Evolutionary conservation across 2,888 invertebrate genomes (phyloP), one percentile per base, ranked within the genome.

Genomic region (Carterocephalus palaemon): DNA sequence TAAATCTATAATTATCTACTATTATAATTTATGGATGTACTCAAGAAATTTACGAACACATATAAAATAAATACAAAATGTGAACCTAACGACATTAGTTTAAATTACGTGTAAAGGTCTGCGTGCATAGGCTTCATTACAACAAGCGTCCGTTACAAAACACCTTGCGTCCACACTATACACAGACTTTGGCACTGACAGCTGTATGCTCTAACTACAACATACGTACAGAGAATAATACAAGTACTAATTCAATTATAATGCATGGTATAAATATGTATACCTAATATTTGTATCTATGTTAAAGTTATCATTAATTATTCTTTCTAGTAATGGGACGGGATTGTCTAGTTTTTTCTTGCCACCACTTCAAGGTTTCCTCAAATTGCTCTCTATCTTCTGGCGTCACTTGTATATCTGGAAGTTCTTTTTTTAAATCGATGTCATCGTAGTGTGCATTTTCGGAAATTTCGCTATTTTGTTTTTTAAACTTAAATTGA

Each of bases 281-380:
- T 31, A 38, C 46, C 48, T 33, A 47, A 46, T n/a, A 53, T 52
- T 49, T 39, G n/a, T n/a, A 47, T 37, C 38, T 55, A 53, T 41
- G 36, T 22, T 37, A 39, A 41, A 32, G 17, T 40, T 49, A 12
- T 46, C 13, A 42, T 55, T 51, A 56, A 48, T 56, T 51, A 23
- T 36, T 63, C 40, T 39, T 60, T 55, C 71, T 77, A 46, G 59
- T 48, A 31, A 71, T 34, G 6, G 70, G 62, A 52, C 75, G 75
- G 8, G 70, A 66, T 62, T 73, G 77, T 54, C 73, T 73, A 2
- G 84, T 86, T 55, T 86, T 86, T 54, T 86, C 83, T 54, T 88
- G 85, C 88, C 88, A 88, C 88, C 88, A 88, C 54, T 85, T 87
- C 6, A 87, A 56, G 1, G 86, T 86, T 54, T 87, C 87, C 48